These are phyloP conservation scores for Lytechinus variegatus DNA, from an alignment of 35 echinoderm and acorn worm species.

Conservation along the genomic window DNA sequence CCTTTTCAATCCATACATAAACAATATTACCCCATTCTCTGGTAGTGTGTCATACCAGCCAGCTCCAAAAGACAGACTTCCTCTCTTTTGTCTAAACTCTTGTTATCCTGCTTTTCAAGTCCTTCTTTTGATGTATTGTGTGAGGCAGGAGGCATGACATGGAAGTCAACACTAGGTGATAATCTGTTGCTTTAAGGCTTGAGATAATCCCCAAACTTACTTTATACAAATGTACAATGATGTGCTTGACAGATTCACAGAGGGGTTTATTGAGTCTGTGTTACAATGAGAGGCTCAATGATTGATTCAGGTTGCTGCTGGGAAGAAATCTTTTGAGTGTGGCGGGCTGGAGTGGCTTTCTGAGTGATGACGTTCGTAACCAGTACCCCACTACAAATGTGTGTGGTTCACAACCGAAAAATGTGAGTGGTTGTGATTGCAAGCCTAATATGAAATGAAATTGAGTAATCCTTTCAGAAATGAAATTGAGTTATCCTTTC, in stretches of 20 bases:
- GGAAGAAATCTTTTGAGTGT: too few species aligned
- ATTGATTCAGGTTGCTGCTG: not conserved
- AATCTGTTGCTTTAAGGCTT: constrained; percentile 11
- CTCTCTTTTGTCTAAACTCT: not conserved
- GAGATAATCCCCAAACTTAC: constrained; percentile 6
- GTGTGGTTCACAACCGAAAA: not conserved
- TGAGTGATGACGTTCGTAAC: not conserved
- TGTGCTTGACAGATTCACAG: constrained; percentile 17
- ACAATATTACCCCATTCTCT: not conserved
- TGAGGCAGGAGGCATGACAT: not conserved
- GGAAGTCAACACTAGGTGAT: not conserved
- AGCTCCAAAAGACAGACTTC: not conserved
- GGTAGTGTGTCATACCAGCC: not conserved
- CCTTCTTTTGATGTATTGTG: not conserved
- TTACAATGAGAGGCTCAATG: not conserved
- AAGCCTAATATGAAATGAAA: not conserved
- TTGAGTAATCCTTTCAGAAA: too few species aligned
- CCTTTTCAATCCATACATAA: not conserved
- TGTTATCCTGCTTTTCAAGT: not conserved
- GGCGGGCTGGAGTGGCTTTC: not conserved
- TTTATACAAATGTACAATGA: not conserved
- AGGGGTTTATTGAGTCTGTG: not conserved
- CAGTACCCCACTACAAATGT: not conserved
- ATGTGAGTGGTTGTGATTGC: not conserved
- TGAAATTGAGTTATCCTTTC: too few species aligned